Conservation (phyloP, 2,888 invertebrate genomes). For the Nephrotoma appendiculata region DNA sequence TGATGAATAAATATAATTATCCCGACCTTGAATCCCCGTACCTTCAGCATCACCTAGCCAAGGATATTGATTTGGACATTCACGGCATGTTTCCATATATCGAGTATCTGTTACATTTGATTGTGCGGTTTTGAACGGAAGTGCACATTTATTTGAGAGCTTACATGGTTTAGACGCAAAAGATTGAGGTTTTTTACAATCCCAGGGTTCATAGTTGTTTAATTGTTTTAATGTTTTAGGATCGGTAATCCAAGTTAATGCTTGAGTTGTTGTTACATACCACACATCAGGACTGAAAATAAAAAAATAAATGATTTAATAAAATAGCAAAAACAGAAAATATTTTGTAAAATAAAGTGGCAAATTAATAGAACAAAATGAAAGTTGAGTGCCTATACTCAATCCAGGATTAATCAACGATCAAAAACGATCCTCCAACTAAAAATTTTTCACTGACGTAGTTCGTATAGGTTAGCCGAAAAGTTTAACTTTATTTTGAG, state of each 20-base stretch:
- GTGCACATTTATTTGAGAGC: constrained; percentile 67
- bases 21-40: constrained; percentile 43
- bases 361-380: too few species aligned
- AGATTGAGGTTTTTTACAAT: constrained; percentile 57
- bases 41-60: constrained; percentile 82
- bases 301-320: constrained; percentile 15
- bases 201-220: constrained; percentile 65
- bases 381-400: too few species aligned
- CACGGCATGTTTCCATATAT: constrained; percentile 75
- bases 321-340: neutral
- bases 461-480: too few species aligned
- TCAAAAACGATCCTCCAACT: too few species aligned
- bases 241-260: constrained; percentile 82
- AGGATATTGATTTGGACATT: constrained; percentile 74
- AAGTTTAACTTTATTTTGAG: too few species aligned
- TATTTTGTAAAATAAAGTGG: too few species aligned
- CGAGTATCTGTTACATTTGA: constrained; percentile 66
- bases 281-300: constrained; percentile 64
- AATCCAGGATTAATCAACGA: too few species aligned
- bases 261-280: constrained; percentile 76
- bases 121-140: constrained; percentile 62
- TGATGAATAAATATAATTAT: neutral
- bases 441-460: too few species aligned
- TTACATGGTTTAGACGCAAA: constrained; percentile 63
- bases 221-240: constrained; percentile 56